A percentile compares a stretch with the other conserved stretches of the same genome.
phyloP scores from a whole-genome alignment of 1,140 invertebrate species.

The Olivierus martensii region DNA sequence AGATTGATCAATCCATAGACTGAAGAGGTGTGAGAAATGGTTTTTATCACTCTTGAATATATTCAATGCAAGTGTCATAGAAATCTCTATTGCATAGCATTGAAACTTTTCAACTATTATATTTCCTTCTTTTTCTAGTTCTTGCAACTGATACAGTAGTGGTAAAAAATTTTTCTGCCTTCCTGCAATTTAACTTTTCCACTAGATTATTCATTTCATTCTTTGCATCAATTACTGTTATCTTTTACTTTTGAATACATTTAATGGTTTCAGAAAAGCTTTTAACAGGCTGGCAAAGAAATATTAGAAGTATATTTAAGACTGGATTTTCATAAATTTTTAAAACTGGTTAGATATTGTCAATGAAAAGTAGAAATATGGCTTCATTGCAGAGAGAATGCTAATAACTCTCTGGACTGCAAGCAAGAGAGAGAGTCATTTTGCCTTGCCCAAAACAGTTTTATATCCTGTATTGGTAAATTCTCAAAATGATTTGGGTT shows the following conservation, averaged over 20 bases:
- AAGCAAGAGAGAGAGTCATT: not conserved
- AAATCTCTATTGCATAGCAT: too few species aligned
- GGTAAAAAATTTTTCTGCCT: not conserved
- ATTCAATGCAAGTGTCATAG: too few species aligned
- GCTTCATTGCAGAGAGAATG: not conserved
- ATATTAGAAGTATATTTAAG: not conserved
- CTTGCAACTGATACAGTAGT: not conserved
- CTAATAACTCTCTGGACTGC: not conserved
- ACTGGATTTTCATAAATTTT: not conserved
- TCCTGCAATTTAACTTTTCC: not conserved
- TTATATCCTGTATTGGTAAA: not conserved
- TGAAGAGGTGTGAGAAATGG: too few species aligned
- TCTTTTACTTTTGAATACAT: not conserved
- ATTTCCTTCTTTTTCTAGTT: not conserved
- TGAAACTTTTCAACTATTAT: not conserved
- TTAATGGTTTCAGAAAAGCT: not conserved
- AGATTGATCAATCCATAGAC: too few species aligned
- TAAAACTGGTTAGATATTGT: not conserved
- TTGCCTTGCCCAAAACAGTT: not conserved
- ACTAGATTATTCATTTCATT: not conserved
- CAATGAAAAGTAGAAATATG: not conserved
- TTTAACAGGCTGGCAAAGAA: not conserved
- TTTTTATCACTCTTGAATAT: too few species aligned
- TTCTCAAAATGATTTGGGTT: not conserved
- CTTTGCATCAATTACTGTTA: not conserved